Conservation (phyloP, 2,888 invertebrate genomes). For the Malthinus seriepunctatus region DNA sequence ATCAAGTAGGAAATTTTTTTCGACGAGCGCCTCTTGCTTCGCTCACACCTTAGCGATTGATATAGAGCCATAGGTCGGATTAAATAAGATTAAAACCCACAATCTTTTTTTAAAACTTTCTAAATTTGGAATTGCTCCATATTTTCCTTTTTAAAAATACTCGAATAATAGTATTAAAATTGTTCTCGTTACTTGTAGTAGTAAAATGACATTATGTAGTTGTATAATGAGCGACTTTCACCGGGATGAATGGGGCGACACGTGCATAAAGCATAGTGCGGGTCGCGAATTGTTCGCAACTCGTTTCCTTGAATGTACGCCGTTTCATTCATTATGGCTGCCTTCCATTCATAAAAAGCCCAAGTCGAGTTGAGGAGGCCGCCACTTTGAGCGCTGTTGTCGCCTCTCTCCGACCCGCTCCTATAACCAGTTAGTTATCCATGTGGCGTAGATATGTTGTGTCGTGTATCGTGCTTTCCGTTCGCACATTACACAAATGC, state of each 20-base stretch:
- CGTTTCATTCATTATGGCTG: constrained; percentile 74
- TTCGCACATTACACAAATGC: constrained; percentile 30
- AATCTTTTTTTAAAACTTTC: too few species aligned
- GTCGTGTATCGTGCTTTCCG: constrained; percentile 31
- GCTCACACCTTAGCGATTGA: too few species aligned
- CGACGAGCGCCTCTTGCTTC: too few species aligned
- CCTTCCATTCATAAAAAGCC: constrained; percentile 75
- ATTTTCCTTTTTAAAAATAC: neutral
- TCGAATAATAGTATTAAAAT: constrained; percentile 5
- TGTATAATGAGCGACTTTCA: constrained; percentile 41
- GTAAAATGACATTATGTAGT: constrained; percentile 11
- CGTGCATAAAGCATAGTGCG: constrained; percentile 35
- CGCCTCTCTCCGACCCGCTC: constrained; percentile 36
- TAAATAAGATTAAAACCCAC: too few species aligned
- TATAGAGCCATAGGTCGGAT: too few species aligned
- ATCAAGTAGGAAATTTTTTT: too few species aligned
- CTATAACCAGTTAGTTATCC: constrained; percentile 24
- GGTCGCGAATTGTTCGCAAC: constrained; percentile 44
- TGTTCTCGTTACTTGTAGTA: neutral
- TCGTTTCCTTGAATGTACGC: constrained; percentile 55
- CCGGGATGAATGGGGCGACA: constrained; percentile 43
- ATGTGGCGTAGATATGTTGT: constrained; percentile 25
- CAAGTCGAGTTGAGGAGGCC: constrained; percentile 53
- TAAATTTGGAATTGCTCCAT: neutral
- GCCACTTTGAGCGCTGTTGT: constrained; percentile 48